These are phyloP conservation scores for Melieria picta DNA, from an alignment of 2,888 invertebrate species.

Conservation along the genomic window DNA sequence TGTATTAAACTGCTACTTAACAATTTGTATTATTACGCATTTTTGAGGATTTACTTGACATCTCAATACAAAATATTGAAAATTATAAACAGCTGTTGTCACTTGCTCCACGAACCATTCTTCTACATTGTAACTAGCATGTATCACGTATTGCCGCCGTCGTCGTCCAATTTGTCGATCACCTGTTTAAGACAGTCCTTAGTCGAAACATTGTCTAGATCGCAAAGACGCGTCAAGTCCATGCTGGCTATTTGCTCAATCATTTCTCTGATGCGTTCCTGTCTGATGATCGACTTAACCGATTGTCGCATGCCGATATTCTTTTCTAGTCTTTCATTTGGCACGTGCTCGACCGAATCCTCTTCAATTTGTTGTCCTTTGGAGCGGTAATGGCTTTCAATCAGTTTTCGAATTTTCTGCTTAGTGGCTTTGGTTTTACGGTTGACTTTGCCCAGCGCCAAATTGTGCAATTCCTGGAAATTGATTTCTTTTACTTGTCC, in stretches of 20 bases:
- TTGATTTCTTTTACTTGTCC: slow-evolving; percentile 58
- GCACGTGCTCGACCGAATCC: slow-evolving; percentile 48
- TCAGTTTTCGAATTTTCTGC: slow-evolving; percentile 59
- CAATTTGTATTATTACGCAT: slow-evolving; percentile 20
- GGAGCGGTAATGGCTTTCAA: slow-evolving; percentile 59
- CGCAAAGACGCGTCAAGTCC: slow-evolving; percentile 67
- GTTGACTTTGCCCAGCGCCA: slow-evolving; percentile 57
- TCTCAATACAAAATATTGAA: slow-evolving; percentile 29
- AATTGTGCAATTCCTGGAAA: slow-evolving; percentile 59
- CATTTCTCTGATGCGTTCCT: slow-evolving; percentile 66
- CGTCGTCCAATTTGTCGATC: slow-evolving; percentile 66
- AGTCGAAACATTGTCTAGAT: slow-evolving; percentile 67
- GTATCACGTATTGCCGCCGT: slow-evolving; percentile 35
- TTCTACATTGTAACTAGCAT: slow-evolving; percentile 2
- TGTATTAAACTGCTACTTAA: slow-evolving; percentile 14
- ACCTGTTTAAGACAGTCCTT: slow-evolving; percentile 67
- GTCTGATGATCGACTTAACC: slow-evolving; percentile 61
- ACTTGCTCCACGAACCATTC: slow-evolving; percentile 5
- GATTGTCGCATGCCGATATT: slow-evolving; percentile 44
- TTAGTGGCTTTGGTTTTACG: slow-evolving; percentile 58
- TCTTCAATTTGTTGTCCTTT: slow-evolving; percentile 61
- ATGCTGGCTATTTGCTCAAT: slow-evolving; percentile 66
- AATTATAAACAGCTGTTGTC: slow-evolving; percentile 15
- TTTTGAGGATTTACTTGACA: slow-evolving; percentile 16
- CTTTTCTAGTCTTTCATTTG: slow-evolving; percentile 43